Conservation (phyloP, 2,888 invertebrate genomes). For the Ceriagrion tenellum region DNA sequence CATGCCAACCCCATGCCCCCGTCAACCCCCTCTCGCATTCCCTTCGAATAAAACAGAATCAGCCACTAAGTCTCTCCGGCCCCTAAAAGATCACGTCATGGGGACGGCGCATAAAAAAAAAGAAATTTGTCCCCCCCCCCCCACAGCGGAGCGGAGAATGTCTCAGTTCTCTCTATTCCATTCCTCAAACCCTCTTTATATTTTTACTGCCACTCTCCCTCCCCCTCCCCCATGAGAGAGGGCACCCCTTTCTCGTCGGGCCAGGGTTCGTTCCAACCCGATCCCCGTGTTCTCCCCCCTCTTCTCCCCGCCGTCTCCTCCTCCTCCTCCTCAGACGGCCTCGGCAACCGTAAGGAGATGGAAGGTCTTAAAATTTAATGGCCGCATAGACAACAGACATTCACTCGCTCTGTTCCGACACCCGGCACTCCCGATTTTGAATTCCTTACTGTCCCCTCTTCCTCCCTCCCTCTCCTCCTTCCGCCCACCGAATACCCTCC, state of each 20-base stretch:
- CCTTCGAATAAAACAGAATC: constrained; percentile 18
- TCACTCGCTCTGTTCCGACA: constrained; percentile 39
- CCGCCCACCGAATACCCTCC: background rate
- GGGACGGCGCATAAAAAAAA: constrained; percentile 27
- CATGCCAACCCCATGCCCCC: background rate
- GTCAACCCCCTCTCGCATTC: background rate
- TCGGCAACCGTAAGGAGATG: background rate
- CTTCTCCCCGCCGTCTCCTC: background rate
- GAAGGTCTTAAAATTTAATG: constrained; percentile 61
- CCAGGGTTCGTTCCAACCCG: background rate
- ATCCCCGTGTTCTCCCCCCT: no score
- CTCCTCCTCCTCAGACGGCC: background rate
- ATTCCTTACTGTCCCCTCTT: constrained; percentile 19
- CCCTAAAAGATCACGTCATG: constrained; percentile 62
- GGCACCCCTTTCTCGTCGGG: background rate
- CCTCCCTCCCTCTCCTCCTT: background rate
- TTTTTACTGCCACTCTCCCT: constrained; percentile 43
- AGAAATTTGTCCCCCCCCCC: constrained; percentile 4
- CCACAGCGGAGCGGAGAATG: constrained; percentile 32
- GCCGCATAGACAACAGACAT: constrained; percentile 62
- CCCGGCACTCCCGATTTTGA: constrained; percentile 64
- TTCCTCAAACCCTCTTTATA: constrained; percentile 18
- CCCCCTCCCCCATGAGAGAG: background rate
- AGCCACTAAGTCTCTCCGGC: constrained; percentile 34
- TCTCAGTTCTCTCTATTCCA: constrained; percentile 36